phyloP scores from a whole-genome alignment of 64 coral and sea anemone species.

The Orbicella faveolata region DNA sequence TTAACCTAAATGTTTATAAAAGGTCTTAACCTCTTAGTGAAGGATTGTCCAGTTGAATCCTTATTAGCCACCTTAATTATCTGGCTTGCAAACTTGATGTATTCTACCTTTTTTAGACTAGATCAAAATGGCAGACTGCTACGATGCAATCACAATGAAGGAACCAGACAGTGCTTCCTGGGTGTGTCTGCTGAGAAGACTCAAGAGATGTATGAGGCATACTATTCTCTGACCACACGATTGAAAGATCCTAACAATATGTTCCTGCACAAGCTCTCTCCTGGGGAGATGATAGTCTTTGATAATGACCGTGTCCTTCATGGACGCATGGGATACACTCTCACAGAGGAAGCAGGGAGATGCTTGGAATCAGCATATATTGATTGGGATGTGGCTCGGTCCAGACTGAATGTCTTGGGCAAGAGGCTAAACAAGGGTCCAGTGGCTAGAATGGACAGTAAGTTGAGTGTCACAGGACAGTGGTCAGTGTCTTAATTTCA shows the following conservation, averaged over 20 bases:
- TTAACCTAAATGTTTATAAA: too few species aligned
- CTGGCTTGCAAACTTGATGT: neutral
- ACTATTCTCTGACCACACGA: slow-evolving; percentile 62
- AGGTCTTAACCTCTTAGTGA: too few species aligned
- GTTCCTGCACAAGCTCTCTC: slow-evolving; percentile 61
- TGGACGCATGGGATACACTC: slow-evolving; percentile 60
- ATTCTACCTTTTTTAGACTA: slow-evolving; percentile 16
- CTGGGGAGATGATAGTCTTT: slow-evolving; percentile 77
- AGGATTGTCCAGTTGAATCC: too few species aligned
- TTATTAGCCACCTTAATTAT: too few species aligned
- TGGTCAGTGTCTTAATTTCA: slow-evolving; percentile 12
- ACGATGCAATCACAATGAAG: slow-evolving; percentile 79
- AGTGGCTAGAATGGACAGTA: slow-evolving; percentile 29
- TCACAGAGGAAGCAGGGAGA: slow-evolving; percentile 28
- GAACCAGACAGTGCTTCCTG: slow-evolving; percentile 64
- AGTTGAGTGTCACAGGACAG: neutral
- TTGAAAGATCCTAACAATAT: slow-evolving; percentile 69
- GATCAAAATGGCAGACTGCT: slow-evolving; percentile 48
- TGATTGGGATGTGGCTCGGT: slow-evolving; percentile 84
- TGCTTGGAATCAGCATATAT: slow-evolving; percentile 74
- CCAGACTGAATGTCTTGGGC: slow-evolving; percentile 64
- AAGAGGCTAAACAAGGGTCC: slow-evolving; percentile 48
- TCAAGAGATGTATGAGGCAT: slow-evolving; percentile 66
- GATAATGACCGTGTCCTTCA: slow-evolving; percentile 85
- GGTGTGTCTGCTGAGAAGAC: slow-evolving; percentile 57